Evolutionary conservation across 2,113 vertebrate genomes (phyloP).

Genomic region (Mus pahari): DNA sequence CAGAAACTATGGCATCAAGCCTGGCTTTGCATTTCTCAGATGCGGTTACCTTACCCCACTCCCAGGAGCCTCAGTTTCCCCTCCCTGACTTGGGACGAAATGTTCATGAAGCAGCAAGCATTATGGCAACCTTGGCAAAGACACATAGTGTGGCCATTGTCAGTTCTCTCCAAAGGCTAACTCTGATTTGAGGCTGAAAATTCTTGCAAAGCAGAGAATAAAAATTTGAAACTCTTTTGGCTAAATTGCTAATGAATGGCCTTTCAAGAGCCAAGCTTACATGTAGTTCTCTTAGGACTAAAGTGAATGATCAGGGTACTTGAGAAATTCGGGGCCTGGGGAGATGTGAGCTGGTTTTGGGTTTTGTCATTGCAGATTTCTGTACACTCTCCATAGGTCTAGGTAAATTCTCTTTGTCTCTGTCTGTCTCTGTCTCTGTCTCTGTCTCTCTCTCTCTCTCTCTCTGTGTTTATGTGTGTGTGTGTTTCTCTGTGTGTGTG

Average conservation of each 20-base stretch:
- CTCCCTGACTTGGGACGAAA: neutral
- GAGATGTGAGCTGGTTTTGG: neutral
- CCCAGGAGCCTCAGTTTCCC: neutral
- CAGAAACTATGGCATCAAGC: neutral
- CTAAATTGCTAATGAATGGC: neutral
- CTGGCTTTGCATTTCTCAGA: neutral
- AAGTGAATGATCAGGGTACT: neutral
- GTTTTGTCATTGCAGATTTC: neutral
- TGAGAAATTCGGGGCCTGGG: neutral
- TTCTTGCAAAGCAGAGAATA: neutral
- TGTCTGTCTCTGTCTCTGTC: neutral
- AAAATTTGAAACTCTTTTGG: neutral
- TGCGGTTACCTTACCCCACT: neutral
- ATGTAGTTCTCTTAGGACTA: neutral
- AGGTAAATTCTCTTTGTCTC: neutral
- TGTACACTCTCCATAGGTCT: neutral
- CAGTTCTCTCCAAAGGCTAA: neutral
- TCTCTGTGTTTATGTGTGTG: neutral
- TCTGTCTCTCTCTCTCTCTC: neutral
- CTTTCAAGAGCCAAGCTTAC: neutral
- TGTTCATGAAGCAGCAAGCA: neutral
- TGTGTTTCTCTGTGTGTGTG: neutral
- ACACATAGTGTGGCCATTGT: accelerated
- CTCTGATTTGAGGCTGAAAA: neutral
- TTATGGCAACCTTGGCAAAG: neutral